Conservation (phyloP, 1,140 invertebrate genomes). For the Bombus polaris region DNA sequence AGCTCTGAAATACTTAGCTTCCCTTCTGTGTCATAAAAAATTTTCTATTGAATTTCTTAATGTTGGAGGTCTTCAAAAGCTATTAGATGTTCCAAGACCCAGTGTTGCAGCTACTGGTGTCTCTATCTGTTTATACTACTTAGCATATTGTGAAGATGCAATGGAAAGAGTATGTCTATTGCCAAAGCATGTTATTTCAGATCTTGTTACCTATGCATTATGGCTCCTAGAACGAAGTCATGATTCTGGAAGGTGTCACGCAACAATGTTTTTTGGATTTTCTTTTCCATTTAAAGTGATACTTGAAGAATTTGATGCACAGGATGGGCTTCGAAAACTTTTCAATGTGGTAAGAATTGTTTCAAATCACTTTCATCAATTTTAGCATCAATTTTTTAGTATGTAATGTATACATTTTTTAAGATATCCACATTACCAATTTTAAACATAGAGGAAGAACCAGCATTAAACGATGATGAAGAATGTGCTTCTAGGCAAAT, state of each 20-base stretch:
- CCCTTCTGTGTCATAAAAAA: slow-evolving; percentile 97
- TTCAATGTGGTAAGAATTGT: slow-evolving; percentile 92
- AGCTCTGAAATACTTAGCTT: slow-evolving; percentile 95
- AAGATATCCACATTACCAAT: slow-evolving; percentile 93
- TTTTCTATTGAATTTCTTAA: slow-evolving; percentile 97
- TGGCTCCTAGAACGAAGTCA: slow-evolving; percentile 98
- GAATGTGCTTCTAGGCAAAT: slow-evolving; percentile 96
- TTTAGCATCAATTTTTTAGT: background rate
- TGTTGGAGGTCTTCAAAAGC: slow-evolving; percentile 90
- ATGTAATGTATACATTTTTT: slow-evolving; percentile 29
- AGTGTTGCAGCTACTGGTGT: slow-evolving; percentile 98
- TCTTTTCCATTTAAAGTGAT: slow-evolving; percentile 96
- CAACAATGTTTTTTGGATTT: slow-evolving; percentile 98
- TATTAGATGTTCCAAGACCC: slow-evolving; percentile 94
- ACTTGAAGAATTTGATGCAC: slow-evolving; percentile 95
- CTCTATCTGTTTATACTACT: slow-evolving; percentile 97
- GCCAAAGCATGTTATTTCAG: slow-evolving; percentile 89
- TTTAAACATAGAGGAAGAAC: slow-evolving; percentile 87
- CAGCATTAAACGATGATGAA: slow-evolving; percentile 92
- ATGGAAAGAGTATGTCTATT: slow-evolving; percentile 97
- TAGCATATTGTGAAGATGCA: slow-evolving; percentile 98
- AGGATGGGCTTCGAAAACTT: slow-evolving; percentile 95
- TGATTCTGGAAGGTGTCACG: slow-evolving; percentile 97
- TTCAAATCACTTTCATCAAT: background rate
- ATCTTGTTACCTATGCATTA: slow-evolving; percentile 93